These are phyloP conservation scores for Murina feae DNA, from an alignment of 2,113 vertebrate species.

Conservation along the genomic window DNA sequence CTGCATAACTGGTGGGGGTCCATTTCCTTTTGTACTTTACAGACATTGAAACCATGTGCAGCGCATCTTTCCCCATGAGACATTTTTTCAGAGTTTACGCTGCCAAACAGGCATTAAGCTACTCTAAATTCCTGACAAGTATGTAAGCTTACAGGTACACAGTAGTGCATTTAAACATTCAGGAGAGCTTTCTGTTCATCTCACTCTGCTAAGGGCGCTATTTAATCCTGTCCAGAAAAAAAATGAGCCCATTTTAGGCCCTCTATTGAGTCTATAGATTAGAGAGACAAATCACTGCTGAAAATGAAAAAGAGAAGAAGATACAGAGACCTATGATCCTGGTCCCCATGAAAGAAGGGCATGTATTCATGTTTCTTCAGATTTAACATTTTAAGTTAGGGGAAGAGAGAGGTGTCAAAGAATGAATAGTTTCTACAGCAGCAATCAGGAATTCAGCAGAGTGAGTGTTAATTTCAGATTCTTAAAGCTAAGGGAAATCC, in stretches of 20 bases:
- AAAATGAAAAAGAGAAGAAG: constrained; percentile 2
- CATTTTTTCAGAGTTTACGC: background rate
- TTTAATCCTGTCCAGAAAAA: constrained; percentile 44
- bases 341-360: background rate
- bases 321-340: background rate
- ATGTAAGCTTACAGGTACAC: constrained; percentile 17
- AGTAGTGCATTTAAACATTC: constrained; percentile 4
- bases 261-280: constrained; percentile 24
- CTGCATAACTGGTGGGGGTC: background rate
- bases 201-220: background rate
- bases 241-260: background rate
- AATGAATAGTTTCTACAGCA: background rate
- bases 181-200: constrained; percentile 27
- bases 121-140: constrained; percentile 31
- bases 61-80: background rate
- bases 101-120: constrained; percentile 28
- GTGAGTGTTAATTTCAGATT: constrained; percentile 1
- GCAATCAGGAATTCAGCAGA: background rate
- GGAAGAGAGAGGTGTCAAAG: background rate
- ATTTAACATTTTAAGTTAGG: background rate
- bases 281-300: background rate
- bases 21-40: constrained; percentile 21
- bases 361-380: background rate
- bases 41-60: background rate
- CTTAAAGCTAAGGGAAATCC: constrained; percentile 10